These are phyloP conservation scores for Vicugna pacos DNA, from an alignment of 2,113 vertebrate species.

Conservation along the genomic window DNA sequence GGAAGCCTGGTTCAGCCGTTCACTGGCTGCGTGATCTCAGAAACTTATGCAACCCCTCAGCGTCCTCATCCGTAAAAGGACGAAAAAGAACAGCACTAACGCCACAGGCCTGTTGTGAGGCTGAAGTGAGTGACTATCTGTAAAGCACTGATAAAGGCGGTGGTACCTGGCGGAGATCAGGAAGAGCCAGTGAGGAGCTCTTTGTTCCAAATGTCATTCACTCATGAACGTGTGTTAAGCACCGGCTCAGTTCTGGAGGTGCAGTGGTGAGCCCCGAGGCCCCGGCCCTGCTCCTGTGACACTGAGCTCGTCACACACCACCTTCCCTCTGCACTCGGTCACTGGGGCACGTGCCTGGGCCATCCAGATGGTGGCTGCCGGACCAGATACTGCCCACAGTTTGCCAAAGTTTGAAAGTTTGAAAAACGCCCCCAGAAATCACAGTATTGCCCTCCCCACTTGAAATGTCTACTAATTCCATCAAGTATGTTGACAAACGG, in stretches of 20 bases:
- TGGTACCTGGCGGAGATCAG: accelerated
- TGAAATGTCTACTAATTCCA: background rate
- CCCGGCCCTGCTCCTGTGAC: accelerated
- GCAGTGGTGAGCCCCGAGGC: accelerated
- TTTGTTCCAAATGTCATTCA: too few species aligned
- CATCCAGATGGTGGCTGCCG: background rate
- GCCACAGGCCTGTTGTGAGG: too few species aligned
- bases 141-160: too few species aligned
- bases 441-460: background rate
- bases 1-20: background rate
- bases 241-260: background rate
- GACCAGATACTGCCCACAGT: too few species aligned
- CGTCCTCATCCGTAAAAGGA: background rate
- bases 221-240: accelerated
- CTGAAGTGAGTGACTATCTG: too few species aligned
- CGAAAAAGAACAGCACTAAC: background rate
- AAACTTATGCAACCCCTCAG: background rate
- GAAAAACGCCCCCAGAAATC: too few species aligned
- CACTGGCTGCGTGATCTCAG: background rate
- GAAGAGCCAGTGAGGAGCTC: accelerated
- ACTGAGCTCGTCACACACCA: too few species aligned
- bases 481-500: accelerated
- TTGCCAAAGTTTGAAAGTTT: background rate
- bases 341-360: background rate
- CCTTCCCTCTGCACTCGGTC: background rate